phyloP scores from a whole-genome alignment of 1,140 invertebrate species.

The Drosophila varians region DNA sequence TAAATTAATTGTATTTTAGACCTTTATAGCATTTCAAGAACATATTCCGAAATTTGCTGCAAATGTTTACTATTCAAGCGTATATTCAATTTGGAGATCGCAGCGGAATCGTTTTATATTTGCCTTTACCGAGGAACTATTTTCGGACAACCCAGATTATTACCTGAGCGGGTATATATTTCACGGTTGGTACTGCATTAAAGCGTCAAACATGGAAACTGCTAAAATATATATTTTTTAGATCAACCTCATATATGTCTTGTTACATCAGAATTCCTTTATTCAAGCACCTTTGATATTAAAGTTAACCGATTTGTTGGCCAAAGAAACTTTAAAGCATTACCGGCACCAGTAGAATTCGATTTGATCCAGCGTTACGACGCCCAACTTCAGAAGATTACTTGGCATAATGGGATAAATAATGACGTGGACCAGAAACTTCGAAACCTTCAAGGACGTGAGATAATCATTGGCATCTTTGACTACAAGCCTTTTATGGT shows the following conservation, averaged over 20 bases:
- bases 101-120: slow-evolving; percentile 65
- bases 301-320: slow-evolving; percentile 73
- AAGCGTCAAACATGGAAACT: neutral
- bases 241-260: slow-evolving; percentile 72
- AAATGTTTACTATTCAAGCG: slow-evolving; percentile 66
- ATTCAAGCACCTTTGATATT: slow-evolving; percentile 61
- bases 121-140: slow-evolving; percentile 51
- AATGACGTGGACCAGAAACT: slow-evolving; percentile 35
- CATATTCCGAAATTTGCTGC: slow-evolving; percentile 58
- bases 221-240: slow-evolving; percentile 6
- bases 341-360: slow-evolving; percentile 12
- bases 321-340: slow-evolving; percentile 20
- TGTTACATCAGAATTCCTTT: slow-evolving; percentile 36
- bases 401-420: slow-evolving; percentile 10
- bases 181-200: slow-evolving; percentile 29
- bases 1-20: slow-evolving; percentile 35
- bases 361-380: slow-evolving; percentile 47
- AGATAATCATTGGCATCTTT: slow-evolving; percentile 63
- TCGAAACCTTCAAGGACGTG: slow-evolving; percentile 62
- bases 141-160: neutral
- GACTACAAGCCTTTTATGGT: slow-evolving; percentile 75
- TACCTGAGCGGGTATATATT: slow-evolving; percentile 55
- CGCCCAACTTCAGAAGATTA: slow-evolving; percentile 5
- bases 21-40: slow-evolving; percentile 68
- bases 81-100: slow-evolving; percentile 69